Evolutionary conservation across 2,797 vertebrate species (phyloP), one percentile per base, ranked within the genome.

Genomic region (Kryptolebias ocellatus): DNA sequence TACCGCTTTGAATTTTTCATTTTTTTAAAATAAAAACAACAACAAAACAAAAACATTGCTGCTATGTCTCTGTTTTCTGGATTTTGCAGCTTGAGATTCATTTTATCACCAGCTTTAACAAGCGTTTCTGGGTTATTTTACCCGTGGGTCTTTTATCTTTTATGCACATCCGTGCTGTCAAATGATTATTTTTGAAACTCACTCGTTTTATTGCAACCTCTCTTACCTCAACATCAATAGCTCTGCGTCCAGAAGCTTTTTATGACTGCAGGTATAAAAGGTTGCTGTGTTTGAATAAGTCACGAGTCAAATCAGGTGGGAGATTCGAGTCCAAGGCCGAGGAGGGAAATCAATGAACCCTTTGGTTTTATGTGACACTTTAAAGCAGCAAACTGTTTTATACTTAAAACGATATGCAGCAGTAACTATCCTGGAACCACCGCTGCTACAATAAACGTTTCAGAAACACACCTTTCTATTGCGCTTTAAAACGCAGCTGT

Each of bases 271-370:
- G 42, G n/a, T 24, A 54, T 66, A 63, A 61, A 57, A 42, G 2
- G 45, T 1, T 70, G 31, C 54, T 10, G 3, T 70, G 64, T 70
- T 58, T 87, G 46, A 66, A 64, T 68, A 53, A 64, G 60, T 24
- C 34, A 47, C 10, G 6, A 74, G 56, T 67, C 10, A 65, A 74
- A 55, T 53, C 63, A 72, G 27, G 58, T 34, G 57, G 29, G 44
- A 77, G 67, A 74, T 46, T 50, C 17, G 50, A 68, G 27, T 34
- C 44, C 37, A 12, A 27, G 8, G 49, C 5, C 42, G 4, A 4
- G 39, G 52, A 44, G 57, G 42, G 15, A 70, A 77, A 80, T 71
- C 53, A 70, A 62, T 58, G 15, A 55, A 45, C 39, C 6, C 61
- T 60, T 51, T 37, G 46, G 49, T 64, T 63, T 63, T 16, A 3